A percentile compares a stretch with the other conserved stretches of the same genome.
Conservation (phyloP, 2,797 vertebrate species). For the Periparus ater region DNA sequence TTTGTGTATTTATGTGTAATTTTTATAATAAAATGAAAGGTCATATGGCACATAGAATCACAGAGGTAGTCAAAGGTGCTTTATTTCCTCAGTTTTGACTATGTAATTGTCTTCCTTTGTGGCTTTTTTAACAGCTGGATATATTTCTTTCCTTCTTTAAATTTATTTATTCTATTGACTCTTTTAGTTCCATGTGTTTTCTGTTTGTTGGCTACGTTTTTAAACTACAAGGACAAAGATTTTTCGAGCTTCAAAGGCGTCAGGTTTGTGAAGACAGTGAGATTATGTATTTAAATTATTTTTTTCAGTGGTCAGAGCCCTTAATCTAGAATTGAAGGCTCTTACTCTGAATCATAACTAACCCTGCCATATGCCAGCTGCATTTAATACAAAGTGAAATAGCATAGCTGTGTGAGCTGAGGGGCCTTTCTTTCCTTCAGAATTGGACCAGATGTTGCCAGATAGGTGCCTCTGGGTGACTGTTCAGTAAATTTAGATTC, state of each 20-base stretch:
- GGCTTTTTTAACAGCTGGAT: not conserved
- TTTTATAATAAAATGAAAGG: not conserved
- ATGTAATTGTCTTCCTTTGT: fast-evolving
- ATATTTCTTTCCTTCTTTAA: not conserved
- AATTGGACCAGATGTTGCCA: not conserved
- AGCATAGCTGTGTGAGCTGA: not conserved
- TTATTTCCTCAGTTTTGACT: not conserved
- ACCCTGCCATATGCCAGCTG: not conserved
- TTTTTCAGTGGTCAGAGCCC: not conserved
- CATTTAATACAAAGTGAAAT: not conserved
- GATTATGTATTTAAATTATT: not conserved
- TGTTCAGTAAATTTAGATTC: not conserved
- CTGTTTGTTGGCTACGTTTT: not conserved
- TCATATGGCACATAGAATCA: not conserved
- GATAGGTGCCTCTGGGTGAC: not conserved
- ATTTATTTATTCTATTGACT: not conserved
- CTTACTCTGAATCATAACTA: not conserved
- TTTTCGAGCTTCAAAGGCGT: not conserved
- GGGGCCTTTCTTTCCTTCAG: not conserved
- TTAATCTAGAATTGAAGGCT: not conserved
- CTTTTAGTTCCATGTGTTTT: not conserved
- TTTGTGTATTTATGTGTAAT: not conserved
- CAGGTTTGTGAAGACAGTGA: not conserved
- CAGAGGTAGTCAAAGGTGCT: not conserved
- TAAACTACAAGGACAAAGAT: not conserved